These are phyloP conservation scores for Thunnus maccoyii DNA, from an alignment of 2,113 vertebrate species.

Conservation along the genomic window DNA sequence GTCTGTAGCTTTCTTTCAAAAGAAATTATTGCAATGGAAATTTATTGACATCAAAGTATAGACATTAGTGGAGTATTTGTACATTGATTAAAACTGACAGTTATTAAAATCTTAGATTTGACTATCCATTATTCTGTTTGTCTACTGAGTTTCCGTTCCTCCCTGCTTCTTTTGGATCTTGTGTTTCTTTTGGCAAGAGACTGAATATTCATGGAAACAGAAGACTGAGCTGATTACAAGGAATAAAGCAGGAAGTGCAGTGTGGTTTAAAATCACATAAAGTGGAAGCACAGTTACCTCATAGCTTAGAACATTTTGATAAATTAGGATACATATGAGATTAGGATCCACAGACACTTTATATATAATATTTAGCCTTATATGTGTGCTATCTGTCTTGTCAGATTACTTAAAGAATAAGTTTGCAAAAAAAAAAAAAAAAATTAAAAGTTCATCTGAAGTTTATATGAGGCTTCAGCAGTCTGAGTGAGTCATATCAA, in stretches of 20 bases:
- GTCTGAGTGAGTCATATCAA: too few relatives aligned
- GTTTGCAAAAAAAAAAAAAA: too few relatives aligned
- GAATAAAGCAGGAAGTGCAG: neutral
- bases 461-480: too few relatives aligned
- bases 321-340: neutral
- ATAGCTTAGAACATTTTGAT: neutral
- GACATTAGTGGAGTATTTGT: neutral
- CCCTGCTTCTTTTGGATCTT: neutral
- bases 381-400: neutral
- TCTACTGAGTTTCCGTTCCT: neutral
- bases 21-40: neutral
- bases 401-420: too few relatives aligned
- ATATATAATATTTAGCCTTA: neutral
- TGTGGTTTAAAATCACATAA: neutral
- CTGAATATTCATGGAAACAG: neutral
- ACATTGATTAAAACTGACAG: neutral
- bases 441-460: too few relatives aligned
- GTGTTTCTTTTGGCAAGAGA: slow-evolving; percentile 45
- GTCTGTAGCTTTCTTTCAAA: slow-evolving; percentile 34
- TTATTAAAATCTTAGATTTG: slow-evolving; percentile 5
- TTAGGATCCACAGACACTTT: neutral
- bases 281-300: neutral
- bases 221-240: neutral
- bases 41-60: slow-evolving; percentile 36
- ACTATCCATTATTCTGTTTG: neutral